phyloP scores from a whole-genome alignment of 2,888 invertebrate genomes.

The Bimastos eiseni region DNA sequence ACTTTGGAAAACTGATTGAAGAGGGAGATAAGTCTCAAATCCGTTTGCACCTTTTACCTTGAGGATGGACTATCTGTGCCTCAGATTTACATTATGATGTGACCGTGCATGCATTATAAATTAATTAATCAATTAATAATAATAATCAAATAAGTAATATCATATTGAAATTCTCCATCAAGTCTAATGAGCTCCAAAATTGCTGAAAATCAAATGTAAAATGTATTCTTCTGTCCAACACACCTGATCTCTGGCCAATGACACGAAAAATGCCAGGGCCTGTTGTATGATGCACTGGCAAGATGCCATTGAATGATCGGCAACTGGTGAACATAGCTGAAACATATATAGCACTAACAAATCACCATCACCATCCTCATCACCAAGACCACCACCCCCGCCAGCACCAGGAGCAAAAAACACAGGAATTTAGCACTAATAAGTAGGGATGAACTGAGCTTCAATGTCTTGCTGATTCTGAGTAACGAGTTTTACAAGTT shows the following conservation, averaged over 20 bases:
- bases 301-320: not conserved
- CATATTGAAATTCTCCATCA: not conserved
- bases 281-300: not conserved
- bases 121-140: not conserved
- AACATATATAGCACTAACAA: not conserved
- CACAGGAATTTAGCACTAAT: too few species aligned
- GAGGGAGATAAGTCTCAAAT: too few species aligned
- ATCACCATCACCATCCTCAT: not conserved
- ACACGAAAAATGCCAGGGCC: constrained; percentile 49
- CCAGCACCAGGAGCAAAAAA: not conserved
- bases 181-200: not conserved
- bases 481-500: too few species aligned
- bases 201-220: not conserved
- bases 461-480: too few species aligned
- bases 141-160: not conserved
- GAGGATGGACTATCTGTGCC: too few species aligned
- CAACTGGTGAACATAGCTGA: not conserved
- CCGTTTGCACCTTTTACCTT: too few species aligned
- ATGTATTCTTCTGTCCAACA: not conserved
- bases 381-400: not conserved
- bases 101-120: too few species aligned
- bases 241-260: constrained; percentile 53
- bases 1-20: too few species aligned
- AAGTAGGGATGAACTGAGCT: too few species aligned
- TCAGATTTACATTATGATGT: too few species aligned